Evolutionary conservation across 2,113 vertebrate species (phyloP), one percentile per base, ranked within the genome.

Genomic region (Lontra canadensis): DNA sequence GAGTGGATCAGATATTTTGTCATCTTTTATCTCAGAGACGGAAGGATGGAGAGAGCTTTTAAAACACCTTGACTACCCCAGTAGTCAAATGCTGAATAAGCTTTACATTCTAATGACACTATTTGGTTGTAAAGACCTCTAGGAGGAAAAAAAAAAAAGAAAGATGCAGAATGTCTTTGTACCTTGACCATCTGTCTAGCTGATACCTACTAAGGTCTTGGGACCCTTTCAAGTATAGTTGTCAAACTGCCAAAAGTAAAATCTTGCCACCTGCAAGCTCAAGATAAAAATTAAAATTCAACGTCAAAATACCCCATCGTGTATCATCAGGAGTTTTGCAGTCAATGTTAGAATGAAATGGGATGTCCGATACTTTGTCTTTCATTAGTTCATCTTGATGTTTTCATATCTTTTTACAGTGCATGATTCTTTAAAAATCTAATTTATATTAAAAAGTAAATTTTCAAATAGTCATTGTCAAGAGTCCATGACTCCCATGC

Each of bases 171-270:
- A 80, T 71, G 26, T 93, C 92, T 96, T 87, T 97, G 83, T 95
- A 88, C 74, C 83, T 95, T 97, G 94, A 95, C 95, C 96, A 96
- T 97, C 98, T 98, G 96, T 98, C 76, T 96, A 55, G 83, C 36
- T 95, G 84, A 90, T 90, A 88, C 84, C 87, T 96, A 52, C 89
- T 82, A 67, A 96, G 90, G 94, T 96, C 80, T 94, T 88, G 94
- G 94, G 97, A 97, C 94, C 84, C 95, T 97, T 97, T 96, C 92
- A 96, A 42, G 63, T 84, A 29, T 26, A 96, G 76, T 91, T 96
- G 88, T 96, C 96, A 97, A 81, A 71, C 74, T 97, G 97, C 96
- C 95, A 96, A 88, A 87, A 67, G 74, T 82, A 88, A 76, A 96
- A 90, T 73, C 69, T 95, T 96, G 84, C 92, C 63, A 94, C 63